phyloP scores from a whole-genome alignment of 2,797 vertebrate genomes.

The Poliocrania exsul region DNA sequence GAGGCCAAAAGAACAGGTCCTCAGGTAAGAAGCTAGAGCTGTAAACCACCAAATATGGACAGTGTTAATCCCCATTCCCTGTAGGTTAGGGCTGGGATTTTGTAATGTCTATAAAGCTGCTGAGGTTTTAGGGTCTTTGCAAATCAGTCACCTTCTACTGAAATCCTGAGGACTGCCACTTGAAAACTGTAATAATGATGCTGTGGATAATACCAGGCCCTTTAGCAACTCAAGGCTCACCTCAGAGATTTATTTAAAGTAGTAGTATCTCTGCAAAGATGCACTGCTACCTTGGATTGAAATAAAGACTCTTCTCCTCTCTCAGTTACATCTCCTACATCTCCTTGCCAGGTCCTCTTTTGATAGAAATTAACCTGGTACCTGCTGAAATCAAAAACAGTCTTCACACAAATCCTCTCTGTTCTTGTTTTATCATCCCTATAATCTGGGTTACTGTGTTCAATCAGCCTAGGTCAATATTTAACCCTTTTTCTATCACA shows the following conservation, averaged over 20 bases:
- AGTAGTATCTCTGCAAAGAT: background rate
- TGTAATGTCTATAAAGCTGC: background rate
- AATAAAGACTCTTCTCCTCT: background rate
- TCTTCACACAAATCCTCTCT: background rate
- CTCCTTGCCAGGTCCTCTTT: background rate
- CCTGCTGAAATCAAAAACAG: slow-evolving; percentile 10
- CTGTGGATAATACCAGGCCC: background rate
- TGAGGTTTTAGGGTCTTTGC: background rate
- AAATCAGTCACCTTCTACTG: background rate
- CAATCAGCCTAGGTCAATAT: background rate
- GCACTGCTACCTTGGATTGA: background rate
- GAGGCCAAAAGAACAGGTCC: background rate
- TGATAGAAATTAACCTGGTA: background rate
- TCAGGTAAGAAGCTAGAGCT: background rate
- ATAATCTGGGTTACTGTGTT: background rate
- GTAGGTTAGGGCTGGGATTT: background rate
- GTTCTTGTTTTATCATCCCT: background rate
- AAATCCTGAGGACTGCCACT: background rate
- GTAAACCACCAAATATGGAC: background rate
- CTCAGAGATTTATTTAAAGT: background rate
- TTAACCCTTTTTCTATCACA: background rate
- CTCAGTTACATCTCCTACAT: background rate
- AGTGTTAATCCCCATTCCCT: background rate
- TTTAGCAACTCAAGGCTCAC: background rate
- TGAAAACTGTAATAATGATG: background rate